These are phyloP conservation scores for Teleiodes luculella DNA, from an alignment of 2,888 invertebrate species.

Conservation along the genomic window DNA sequence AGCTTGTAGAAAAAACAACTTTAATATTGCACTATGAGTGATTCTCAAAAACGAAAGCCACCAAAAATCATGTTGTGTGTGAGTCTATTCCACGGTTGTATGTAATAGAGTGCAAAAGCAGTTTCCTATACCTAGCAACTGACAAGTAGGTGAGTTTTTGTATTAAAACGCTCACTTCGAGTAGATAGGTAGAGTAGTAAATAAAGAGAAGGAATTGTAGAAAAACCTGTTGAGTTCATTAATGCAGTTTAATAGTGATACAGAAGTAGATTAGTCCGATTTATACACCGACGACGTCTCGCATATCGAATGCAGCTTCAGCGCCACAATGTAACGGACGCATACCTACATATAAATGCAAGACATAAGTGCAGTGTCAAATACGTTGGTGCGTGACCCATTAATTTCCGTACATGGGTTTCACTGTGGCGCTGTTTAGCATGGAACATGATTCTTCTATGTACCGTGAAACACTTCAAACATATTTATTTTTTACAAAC, in stretches of 20 bases:
- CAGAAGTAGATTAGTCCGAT: background rate
- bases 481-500: constrained; percentile 6
- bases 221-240: constrained; percentile 15
- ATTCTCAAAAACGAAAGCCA: too few species aligned
- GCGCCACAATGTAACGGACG: constrained; percentile 3
- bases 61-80: constrained; percentile 5
- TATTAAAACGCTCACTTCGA: background rate
- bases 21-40: too few species aligned
- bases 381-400: constrained; percentile 23
- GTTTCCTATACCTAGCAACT: background rate
- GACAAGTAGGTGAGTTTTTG: background rate
- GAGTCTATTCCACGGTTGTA: constrained; percentile 4
- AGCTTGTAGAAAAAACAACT: too few species aligned
- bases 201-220: background rate
- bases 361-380: constrained; percentile 20
- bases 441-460: constrained; percentile 21
- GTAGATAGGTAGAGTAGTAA: constrained; percentile 3
- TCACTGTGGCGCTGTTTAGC: constrained; percentile 20
- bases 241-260: constrained; percentile 6
- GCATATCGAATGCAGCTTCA: background rate
- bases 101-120: constrained; percentile 7
- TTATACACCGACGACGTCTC: background rate
- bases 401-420: constrained; percentile 24
- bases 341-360: constrained; percentile 20
- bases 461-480: constrained; percentile 17